These are phyloP conservation scores for Lamellibrachia columna DNA, from an alignment of 2,888 invertebrate species.

Conservation along the genomic window DNA sequence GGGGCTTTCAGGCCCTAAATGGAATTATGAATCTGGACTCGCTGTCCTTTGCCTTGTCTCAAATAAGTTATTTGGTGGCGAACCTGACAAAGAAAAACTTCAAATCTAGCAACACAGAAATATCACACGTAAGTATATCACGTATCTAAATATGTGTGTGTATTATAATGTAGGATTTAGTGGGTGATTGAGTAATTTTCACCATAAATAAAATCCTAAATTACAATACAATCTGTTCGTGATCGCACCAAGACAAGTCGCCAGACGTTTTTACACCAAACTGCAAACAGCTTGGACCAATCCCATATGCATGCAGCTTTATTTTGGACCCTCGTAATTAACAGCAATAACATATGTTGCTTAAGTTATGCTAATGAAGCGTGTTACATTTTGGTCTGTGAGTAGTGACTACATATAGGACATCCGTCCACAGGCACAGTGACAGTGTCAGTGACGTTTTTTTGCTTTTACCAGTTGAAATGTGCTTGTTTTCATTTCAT, in stretches of 20 bases:
- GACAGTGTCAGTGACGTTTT: too few relatives aligned
- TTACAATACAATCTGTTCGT: not conserved
- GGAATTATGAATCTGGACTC: constrained; percentile 81
- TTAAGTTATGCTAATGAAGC: too few relatives aligned
- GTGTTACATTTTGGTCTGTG: not conserved
- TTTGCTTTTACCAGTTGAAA: not conserved
- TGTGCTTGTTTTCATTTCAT: not conserved
- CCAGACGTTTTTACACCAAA: not conserved
- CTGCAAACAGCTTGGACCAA: not conserved
- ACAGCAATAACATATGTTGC: not conserved
- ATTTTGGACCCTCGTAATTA: not conserved
- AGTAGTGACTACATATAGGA: not conserved
- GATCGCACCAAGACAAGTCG: not conserved
- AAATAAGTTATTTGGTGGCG: constrained; percentile 96
- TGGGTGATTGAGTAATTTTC: not conserved
- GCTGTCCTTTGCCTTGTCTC: constrained; percentile 97
- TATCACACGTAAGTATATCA: constrained; percentile 81
- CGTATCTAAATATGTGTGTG: not conserved
- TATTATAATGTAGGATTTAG: not conserved
- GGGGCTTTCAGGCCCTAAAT: constrained; percentile 89
- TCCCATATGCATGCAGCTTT: not conserved
- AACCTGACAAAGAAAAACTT: constrained; percentile 96
- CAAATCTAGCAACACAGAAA: constrained; percentile 87
- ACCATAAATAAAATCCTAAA: not conserved
- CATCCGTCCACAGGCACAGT: not conserved